phyloP scores from a whole-genome alignment of 2,797 vertebrate species.

The Liparis tanakae region DNA sequence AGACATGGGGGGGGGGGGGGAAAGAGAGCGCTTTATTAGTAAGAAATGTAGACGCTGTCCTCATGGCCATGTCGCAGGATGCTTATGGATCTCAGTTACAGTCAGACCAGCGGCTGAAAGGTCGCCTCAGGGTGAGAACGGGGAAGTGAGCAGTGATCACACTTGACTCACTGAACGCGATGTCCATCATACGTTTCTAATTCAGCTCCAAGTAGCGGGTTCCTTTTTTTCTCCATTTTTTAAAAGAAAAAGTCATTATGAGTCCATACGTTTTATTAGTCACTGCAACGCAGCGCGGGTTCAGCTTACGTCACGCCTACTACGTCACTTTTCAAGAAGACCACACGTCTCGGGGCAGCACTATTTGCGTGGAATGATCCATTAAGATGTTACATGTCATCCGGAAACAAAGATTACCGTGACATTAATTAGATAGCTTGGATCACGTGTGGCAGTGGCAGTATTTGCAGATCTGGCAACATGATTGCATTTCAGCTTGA shows the following conservation, averaged over 20 bases:
- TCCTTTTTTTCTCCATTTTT: neutral
- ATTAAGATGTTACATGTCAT: neutral
- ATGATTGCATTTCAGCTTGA: neutral
- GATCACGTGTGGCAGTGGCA: neutral
- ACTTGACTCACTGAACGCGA: neutral
- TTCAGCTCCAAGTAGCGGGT: neutral
- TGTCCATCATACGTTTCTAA: constrained; percentile 3
- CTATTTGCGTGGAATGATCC: constrained; percentile 10
- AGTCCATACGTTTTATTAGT: neutral
- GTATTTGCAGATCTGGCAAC: neutral
- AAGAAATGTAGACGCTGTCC: neutral
- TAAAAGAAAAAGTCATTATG: neutral
- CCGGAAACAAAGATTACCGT: neutral
- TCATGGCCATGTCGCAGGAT: constrained; percentile 23
- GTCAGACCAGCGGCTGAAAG: constrained; percentile 5
- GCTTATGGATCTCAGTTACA: constrained; percentile 12
- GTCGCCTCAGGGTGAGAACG: constrained; percentile 15
- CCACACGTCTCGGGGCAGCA: neutral
- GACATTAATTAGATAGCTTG: neutral
- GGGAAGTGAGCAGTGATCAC: constrained; percentile 8
- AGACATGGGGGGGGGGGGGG: too few relatives aligned
- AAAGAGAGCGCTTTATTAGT: constrained; percentile 6
- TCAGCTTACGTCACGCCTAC: constrained; percentile 4
- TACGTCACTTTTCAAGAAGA: constrained; percentile 6
- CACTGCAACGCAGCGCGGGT: neutral